phyloP scores from a whole-genome alignment of 2,113 vertebrate genomes.

The Carassius auratus region DNA sequence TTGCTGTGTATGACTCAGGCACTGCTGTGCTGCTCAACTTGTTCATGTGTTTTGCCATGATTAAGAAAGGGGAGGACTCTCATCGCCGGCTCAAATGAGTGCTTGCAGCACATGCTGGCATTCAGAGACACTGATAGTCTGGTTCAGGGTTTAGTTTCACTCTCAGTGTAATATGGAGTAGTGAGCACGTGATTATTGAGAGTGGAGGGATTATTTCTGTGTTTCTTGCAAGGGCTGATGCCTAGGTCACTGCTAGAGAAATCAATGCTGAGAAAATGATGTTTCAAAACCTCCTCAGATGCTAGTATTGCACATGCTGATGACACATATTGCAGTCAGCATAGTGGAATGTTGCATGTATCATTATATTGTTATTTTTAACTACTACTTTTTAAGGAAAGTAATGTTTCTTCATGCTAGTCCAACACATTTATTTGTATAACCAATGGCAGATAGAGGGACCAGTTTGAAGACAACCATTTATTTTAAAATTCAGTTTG shows the following conservation, averaged over 20 bases:
- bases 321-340: not conserved
- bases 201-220: slow-evolving; percentile 46
- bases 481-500: not conserved
- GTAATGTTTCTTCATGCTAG: no score
- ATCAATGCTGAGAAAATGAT: slow-evolving; percentile 25
- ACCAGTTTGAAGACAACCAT: not conserved
- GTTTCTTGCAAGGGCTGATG: slow-evolving; percentile 66
- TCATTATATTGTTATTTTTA: not conserved
- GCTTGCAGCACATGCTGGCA: not conserved
- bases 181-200: not conserved
- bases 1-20: slow-evolving; percentile 14
- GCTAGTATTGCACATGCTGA: slow-evolving; percentile 11
- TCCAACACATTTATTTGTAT: not conserved
- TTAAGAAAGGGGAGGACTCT: slow-evolving; percentile 10
- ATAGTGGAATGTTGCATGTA: not conserved
- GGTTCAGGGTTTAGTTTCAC: slow-evolving; percentile 12
- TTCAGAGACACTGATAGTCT: not conserved
- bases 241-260: slow-evolving; percentile 64
- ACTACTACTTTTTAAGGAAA: not conserved
- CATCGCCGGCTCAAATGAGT: not conserved
- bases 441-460: not conserved
- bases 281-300: not conserved
- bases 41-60: slow-evolving; percentile 17
- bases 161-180: not conserved
- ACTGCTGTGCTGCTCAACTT: not conserved